These are phyloP conservation scores for Volucella inanis DNA, from an alignment of 2,888 invertebrate species.

Conservation along the genomic window DNA sequence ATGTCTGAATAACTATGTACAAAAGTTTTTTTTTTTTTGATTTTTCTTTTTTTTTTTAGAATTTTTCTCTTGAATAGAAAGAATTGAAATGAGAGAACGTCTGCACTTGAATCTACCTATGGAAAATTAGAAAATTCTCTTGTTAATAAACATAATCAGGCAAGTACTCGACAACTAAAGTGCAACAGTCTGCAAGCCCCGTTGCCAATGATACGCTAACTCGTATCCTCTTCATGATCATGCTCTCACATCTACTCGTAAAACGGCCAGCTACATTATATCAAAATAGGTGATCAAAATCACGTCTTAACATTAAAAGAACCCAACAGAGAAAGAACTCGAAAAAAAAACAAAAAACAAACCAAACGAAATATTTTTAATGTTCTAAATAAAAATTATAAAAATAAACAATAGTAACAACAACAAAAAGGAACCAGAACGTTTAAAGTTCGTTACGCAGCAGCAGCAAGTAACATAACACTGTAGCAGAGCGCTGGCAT, in stretches of 20 bases:
- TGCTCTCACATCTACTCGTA: background rate
- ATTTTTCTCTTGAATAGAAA: too few species aligned
- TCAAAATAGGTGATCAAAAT: slow-evolving; percentile 69
- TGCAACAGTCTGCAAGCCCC: too few species aligned
- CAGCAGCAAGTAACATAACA: background rate
- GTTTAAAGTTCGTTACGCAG: slow-evolving; percentile 47
- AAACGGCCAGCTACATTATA: slow-evolving; percentile 46
- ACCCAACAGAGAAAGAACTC: slow-evolving; percentile 19
- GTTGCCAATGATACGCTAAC: too few species aligned
- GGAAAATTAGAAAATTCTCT: too few species aligned
- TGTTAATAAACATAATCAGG: too few species aligned
- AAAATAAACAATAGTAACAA: slow-evolving; percentile 19
- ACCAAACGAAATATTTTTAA: slow-evolving; percentile 52
- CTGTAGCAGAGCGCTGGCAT: background rate
- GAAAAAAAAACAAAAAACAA: slow-evolving; percentile 20
- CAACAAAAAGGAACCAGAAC: background rate
- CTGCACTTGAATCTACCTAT: too few species aligned
- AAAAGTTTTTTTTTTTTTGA: too few species aligned
- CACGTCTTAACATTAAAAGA: slow-evolving; percentile 61
- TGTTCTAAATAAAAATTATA: slow-evolving; percentile 62
- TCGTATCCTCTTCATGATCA: background rate
- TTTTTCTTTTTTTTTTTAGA: too few species aligned
- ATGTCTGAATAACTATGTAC: too few species aligned
- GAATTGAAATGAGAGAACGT: too few species aligned
- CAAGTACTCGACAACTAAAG: too few species aligned